Base-by-base conservation (phyloP, 2,888 invertebrate species). In the Sphaerophoria taeniata region DNA sequence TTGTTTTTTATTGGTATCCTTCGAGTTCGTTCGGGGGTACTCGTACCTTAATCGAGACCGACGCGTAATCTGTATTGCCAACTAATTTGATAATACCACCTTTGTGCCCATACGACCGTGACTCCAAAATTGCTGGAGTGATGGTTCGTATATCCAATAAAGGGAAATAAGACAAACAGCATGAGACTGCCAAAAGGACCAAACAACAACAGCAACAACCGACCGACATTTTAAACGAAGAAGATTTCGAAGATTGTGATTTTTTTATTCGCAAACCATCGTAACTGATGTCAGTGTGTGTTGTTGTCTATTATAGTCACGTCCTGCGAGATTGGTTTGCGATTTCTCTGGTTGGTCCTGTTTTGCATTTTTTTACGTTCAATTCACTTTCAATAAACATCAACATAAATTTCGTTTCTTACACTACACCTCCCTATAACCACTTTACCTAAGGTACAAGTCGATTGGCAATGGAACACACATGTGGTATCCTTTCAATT, bases 321-420 rank as follows among this genome's bases (percentile, higher is more conserved):
- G 83, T 83, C 83, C 74, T 74, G 58, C 16, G 78, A 83, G 83
- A 83, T 83, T 83, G 83, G 83, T 78, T 83, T 83, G 83, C 83
- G 60, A 82, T 82, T 72, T 77, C 77, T 82, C 77, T 72, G 24
- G 56, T 67, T 47, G 56, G 56, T 12, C 33, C 56, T 73, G 76
- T 36, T 82, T 82, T 76, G 72, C 61, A 72, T 82, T 77, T 60
- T 39, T 73, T 63, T 73, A 61, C 65, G 71, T 80, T 83, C 73
- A 84, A 83, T 87, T 87, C 87, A 49, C 87, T 87, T 87, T 81
- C 87, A 87, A 87, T 87, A 87, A 87, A 78, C 87, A 87, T 87
- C 87, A 87, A 72, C 87, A 87, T 87, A 87, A 87, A 87, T 87
- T 77, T 87, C 61, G n/a, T 34, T 49, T 36, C 45, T 24, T 24